Base-by-base conservation (phyloP, 2,797 vertebrate species). In the Phrynocephalus vlangalii region DNA sequence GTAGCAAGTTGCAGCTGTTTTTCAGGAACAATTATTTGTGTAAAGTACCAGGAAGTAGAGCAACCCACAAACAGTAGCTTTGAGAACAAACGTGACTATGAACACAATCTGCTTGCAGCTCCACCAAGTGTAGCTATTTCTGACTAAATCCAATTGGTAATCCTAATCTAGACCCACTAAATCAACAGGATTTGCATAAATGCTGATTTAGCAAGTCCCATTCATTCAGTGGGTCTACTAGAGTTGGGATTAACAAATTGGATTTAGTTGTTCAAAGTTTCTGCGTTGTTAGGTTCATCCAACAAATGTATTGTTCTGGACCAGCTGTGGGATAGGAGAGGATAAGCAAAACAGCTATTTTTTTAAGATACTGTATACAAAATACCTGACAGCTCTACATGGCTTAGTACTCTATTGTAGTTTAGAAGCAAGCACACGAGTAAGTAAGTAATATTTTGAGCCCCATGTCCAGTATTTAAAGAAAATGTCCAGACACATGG, bases 401-500 rank as follows among this genome's bases (percentile, higher is more conserved):
- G 3, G 9, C 48, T 33, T 83, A 15, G 26, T 33, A 68, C 30
- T 44, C 38, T 44, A 44, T 9, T 56, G 52, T 56, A 56, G 52
- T 56, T 56, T 56, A 56, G 9, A 56, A 56, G 52, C 13, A 56
- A 56, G 33, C 11, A n/a, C 44, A 30, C 22, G 28, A 84, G 6
- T 67, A 67, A 56, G 13, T 56, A 56, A 56, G 9, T 56, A 87
- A 30, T 30, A 24, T 66, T 84, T 67, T 73, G 67, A 80, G 18
- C 26, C 9, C 26, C 44, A 66, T 20, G 28, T 33, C 22, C n/a
- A 84, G 22, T 18, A 78, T 24, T 73, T 5, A 63, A 63, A 76
- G 38, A 82, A 85, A 83, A 86, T 56, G 77, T 63, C 11, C 16
- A 66, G 60, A 28, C 33, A 33, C 44, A 83, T 79, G 33, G 52